A percentile compares a stretch with the other conserved stretches of the same genome.
These are phyloP conservation scores for Nematostella vectensis DNA, from an alignment of 92 coral and sea anemone species.

Conservation along the genomic window DNA sequence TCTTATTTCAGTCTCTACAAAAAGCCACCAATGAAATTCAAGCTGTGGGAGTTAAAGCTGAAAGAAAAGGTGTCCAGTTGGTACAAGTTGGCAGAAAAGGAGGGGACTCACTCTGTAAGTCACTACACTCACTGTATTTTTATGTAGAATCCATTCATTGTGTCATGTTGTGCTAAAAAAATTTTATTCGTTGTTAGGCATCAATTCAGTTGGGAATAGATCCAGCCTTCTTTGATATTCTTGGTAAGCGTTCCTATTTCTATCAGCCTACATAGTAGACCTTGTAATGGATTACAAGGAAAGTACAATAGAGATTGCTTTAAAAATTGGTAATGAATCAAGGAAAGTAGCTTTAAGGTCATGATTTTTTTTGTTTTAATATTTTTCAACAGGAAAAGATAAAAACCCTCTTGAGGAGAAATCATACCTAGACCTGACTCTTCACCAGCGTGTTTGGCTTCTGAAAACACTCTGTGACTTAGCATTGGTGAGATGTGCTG, in stretches of 20 bases:
- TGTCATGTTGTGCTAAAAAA: too few species aligned
- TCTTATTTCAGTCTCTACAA: slow-evolving; percentile 83
- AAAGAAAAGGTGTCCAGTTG: slow-evolving; percentile 62
- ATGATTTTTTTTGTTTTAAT: too few species aligned
- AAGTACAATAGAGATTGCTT: too few species aligned
- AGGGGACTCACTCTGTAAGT: slow-evolving; percentile 55
- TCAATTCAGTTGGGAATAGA: slow-evolving; percentile 72
- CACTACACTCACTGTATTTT: too few species aligned
- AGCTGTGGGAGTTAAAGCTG: slow-evolving; percentile 86
- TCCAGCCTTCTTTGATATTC: slow-evolving; percentile 51
- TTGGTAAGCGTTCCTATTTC: too few species aligned
- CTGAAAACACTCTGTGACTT: slow-evolving; percentile 85
- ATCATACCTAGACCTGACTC: slow-evolving; percentile 55
- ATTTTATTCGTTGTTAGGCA: slow-evolving; percentile 35
- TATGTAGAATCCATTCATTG: too few species aligned
- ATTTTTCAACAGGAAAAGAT: slow-evolving; percentile 34
- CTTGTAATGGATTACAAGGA: too few species aligned
- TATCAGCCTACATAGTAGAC: too few species aligned
- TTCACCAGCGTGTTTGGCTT: slow-evolving; percentile 86
- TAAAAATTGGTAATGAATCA: too few species aligned
- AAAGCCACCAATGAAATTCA: slow-evolving; percentile 89
- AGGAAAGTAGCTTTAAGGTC: too few species aligned
- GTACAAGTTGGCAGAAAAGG: slow-evolving; percentile 75
- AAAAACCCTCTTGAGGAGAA: slow-evolving; percentile 73
- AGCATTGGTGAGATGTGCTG: slow-evolving; percentile 69